Evolutionary conservation across 2,113 vertebrate genomes (phyloP).

Genomic region (Nipponia nippon): DNA sequence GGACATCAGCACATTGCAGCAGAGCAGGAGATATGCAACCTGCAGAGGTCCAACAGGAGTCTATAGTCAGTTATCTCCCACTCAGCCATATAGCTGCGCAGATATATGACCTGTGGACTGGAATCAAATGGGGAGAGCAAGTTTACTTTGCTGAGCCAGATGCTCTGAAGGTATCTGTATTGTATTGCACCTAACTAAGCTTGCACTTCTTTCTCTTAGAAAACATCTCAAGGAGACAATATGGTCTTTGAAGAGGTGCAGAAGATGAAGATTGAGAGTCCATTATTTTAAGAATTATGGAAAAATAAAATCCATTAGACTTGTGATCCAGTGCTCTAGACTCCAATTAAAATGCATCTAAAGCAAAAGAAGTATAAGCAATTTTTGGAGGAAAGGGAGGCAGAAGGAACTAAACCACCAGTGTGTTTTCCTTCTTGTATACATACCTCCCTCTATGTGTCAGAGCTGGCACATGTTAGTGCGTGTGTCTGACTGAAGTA

Average conservation of each 20-base stretch:
- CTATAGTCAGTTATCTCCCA: conserved; percentile 86
- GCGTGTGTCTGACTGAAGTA: not conserved
- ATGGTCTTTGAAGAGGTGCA: not conserved
- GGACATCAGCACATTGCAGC: conserved; percentile 82
- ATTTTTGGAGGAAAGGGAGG: not conserved
- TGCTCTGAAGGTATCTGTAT: conserved; percentile 83
- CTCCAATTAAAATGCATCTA: not conserved
- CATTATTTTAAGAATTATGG: not conserved
- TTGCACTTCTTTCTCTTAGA: not conserved
- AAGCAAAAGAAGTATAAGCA: not conserved
- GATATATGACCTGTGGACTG: conserved; percentile 88
- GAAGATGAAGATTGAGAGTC: not conserved
- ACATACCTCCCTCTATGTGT: rapidly evolving
- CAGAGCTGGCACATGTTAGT: not conserved
- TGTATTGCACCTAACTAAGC: not conserved
- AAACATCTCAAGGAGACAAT: not conserved
- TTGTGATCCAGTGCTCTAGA: not conserved
- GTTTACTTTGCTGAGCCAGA: conserved; percentile 88
- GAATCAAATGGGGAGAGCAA: conserved; percentile 86
- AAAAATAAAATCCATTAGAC: not conserved
- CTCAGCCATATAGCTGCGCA: conserved; percentile 90
- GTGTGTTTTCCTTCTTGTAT: not conserved
- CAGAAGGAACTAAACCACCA: not conserved
- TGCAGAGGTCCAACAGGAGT: conserved; percentile 82
- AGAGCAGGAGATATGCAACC: conserved; percentile 79